Conservation (phyloP, 2,797 vertebrate genomes). For the Falco columbarius region DNA sequence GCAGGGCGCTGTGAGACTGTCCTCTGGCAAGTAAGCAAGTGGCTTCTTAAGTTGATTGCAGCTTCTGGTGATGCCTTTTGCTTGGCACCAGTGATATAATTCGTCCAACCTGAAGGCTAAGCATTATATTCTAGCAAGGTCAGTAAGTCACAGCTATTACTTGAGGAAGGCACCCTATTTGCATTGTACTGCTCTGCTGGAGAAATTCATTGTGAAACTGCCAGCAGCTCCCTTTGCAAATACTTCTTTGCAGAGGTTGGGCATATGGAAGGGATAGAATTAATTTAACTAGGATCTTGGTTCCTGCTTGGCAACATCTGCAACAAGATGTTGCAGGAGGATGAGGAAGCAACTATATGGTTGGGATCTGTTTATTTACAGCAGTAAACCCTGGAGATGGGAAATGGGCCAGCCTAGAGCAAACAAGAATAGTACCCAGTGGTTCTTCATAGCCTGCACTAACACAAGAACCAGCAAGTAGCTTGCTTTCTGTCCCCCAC, state of each 20-base stretch:
- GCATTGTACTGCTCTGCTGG: not conserved
- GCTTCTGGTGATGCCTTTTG: not conserved
- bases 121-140: not conserved
- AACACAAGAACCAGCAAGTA: not conserved
- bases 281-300: not conserved
- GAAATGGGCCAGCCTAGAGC: not conserved
- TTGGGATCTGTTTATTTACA: not conserved
- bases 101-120: not conserved
- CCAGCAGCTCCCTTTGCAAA: not conserved
- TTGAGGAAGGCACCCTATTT: not conserved
- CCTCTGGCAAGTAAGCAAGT: not conserved
- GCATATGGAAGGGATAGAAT: not conserved
- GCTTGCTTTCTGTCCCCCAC: not conserved
- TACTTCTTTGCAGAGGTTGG: not conserved
- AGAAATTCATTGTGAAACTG: not conserved
- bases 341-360: not conserved
- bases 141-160: not conserved
- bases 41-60: too few species aligned
- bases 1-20: not conserved
- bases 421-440: not conserved
- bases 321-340: not conserved
- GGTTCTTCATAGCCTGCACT: not conserved
- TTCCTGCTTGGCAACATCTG: not conserved
- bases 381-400: not conserved
- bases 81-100: not conserved